phyloP scores from a whole-genome alignment of 1,140 invertebrate genomes.

The Drosophila mayri region DNA sequence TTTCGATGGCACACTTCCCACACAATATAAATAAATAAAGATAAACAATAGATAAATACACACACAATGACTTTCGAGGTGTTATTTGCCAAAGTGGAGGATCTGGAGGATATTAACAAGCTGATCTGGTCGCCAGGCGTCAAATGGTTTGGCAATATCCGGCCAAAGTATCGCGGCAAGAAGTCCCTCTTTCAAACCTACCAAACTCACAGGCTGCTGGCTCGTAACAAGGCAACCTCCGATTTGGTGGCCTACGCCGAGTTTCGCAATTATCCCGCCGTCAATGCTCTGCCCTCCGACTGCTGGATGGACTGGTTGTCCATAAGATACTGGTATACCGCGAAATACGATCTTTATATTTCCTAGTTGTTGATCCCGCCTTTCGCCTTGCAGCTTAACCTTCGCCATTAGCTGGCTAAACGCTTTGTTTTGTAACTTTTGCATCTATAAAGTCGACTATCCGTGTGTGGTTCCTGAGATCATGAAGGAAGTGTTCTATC shows the following conservation, averaged over 20 bases:
- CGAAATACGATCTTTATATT: too few relatives aligned
- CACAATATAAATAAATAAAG: not conserved
- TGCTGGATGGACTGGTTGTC: constrained; percentile 65
- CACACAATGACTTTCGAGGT: constrained; percentile 26
- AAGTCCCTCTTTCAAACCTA: constrained; percentile 40
- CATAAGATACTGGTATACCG: constrained; percentile 61
- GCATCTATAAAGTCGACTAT: constrained; percentile 43
- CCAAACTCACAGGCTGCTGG: constrained; percentile 59
- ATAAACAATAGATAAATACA: not conserved
- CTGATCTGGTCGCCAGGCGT: constrained; percentile 19
- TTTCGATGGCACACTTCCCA: constrained; percentile 18
- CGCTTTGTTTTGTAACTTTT: constrained; percentile 65
- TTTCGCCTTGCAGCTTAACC: constrained; percentile 22
- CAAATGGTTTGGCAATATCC: constrained; percentile 63
- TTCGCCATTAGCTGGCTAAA: constrained; percentile 54
- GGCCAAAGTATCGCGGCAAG: constrained; percentile 32
- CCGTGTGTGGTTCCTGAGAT: constrained; percentile 19
- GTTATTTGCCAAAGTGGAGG: constrained; percentile 33
- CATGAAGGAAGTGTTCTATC: constrained; percentile 50
- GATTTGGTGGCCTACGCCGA: constrained; percentile 67
- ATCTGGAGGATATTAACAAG: constrained; percentile 6
- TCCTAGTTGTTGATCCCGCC: not conserved
- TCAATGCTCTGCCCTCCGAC: constrained; percentile 54
- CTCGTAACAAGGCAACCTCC: not conserved
- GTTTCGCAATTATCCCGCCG: constrained; percentile 61